A percentile compares a stretch with the other conserved stretches of the same genome.
Evolutionary conservation across 2,797 vertebrate genomes (phyloP).

Genomic region (Xerus rutilus): DNA sequence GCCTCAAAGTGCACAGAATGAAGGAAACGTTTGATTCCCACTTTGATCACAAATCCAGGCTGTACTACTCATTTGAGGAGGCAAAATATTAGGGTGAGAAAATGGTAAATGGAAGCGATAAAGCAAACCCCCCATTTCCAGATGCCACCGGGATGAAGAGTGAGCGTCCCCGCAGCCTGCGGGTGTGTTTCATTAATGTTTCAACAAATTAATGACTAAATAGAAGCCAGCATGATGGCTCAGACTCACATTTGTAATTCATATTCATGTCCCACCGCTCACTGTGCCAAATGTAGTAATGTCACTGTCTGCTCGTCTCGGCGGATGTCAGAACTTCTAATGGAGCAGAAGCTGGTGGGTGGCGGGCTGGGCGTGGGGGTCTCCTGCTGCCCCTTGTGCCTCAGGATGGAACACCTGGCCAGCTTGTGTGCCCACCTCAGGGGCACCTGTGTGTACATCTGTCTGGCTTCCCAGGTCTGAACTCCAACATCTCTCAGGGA

Average conservation of each 20-base stretch:
- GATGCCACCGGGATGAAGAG: slow-evolving; percentile 70
- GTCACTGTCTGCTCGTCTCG: slow-evolving; percentile 64
- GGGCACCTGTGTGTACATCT: background rate
- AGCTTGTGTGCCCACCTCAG: background rate
- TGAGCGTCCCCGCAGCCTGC: slow-evolving; percentile 72
- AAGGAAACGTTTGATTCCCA: background rate
- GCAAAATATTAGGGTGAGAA: slow-evolving; percentile 5
- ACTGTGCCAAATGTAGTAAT: slow-evolving; percentile 69
- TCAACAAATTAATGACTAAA: slow-evolving; percentile 87
- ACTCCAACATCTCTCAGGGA: background rate
- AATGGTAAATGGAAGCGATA: slow-evolving; percentile 31
- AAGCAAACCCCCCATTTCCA: slow-evolving; percentile 71
- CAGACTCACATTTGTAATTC: slow-evolving; percentile 86
- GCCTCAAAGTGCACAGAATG: background rate
- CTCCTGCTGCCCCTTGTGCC: fast-evolving
- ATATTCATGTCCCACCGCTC: slow-evolving; percentile 81
- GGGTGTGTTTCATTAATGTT: slow-evolving; percentile 85
- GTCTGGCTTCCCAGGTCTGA: background rate
- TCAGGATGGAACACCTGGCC: background rate
- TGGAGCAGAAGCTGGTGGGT: background rate
- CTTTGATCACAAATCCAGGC: background rate
- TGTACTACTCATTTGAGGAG: background rate
- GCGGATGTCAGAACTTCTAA: slow-evolving; percentile 9
- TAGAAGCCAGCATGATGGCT: slow-evolving; percentile 87
- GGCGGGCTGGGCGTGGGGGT: fast-evolving